Evolutionary conservation across 2,888 invertebrate species (phyloP).

Genomic region (Stramonita haemastoma): DNA sequence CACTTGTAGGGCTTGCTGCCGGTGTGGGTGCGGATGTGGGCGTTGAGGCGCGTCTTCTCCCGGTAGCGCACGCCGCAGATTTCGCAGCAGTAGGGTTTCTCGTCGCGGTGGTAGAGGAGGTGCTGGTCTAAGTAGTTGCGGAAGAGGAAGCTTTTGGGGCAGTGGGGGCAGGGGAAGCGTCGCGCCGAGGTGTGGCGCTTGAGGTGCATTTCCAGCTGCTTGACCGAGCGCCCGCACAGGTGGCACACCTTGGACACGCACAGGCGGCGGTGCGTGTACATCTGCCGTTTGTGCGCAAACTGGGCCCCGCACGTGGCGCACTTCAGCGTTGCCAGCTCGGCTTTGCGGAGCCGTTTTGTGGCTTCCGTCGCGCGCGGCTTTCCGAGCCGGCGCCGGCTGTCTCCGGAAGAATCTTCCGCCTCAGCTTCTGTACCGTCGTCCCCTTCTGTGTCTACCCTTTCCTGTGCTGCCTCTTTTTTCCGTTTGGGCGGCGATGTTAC

Average conservation of each 20-base stretch:
- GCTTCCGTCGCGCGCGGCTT: too few relatives aligned
- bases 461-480: not conserved
- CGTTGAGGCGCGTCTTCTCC: slow-evolving; percentile 26
- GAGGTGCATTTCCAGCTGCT: slow-evolving; percentile 42
- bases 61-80: slow-evolving; percentile 20
- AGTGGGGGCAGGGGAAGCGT: slow-evolving; percentile 31
- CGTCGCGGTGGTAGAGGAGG: slow-evolving; percentile 22
- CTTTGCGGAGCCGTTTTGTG: not conserved
- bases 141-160: slow-evolving; percentile 13
- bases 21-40: slow-evolving; percentile 27
- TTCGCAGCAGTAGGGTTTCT: slow-evolving; percentile 28
- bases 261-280: slow-evolving; percentile 28
- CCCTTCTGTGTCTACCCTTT: too few relatives aligned
- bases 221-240: slow-evolving; percentile 29
- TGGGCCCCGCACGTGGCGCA: slow-evolving; percentile 8
- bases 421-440: not conserved
- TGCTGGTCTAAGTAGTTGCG: slow-evolving; percentile 26
- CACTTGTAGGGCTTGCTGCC: slow-evolving; percentile 26
- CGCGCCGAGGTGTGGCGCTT: slow-evolving; percentile 13
- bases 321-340: slow-evolving; percentile 9
- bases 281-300: slow-evolving; percentile 14
- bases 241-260: slow-evolving; percentile 26
- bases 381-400: not conserved
- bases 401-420: not conserved
- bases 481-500: too few relatives aligned